Evolutionary conservation across 2,888 invertebrate species (phyloP).

Genomic region (Latheticus oryzae): DNA sequence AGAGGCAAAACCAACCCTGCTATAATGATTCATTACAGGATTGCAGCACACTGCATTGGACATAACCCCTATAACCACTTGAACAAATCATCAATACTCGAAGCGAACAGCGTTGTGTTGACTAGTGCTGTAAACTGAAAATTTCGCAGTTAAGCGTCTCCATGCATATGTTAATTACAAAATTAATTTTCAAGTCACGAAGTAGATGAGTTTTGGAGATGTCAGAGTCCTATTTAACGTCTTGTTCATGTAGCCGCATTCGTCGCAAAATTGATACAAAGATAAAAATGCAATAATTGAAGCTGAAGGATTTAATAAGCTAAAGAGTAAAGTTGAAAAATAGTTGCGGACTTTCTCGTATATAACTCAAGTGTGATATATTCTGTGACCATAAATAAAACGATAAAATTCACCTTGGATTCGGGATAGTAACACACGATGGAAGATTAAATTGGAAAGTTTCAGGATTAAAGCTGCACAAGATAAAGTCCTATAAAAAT

Average conservation of each 20-base stretch:
- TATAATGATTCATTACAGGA: slow-evolving; percentile 26
- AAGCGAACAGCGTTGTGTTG: too few species aligned
- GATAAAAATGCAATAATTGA: slow-evolving; percentile 27
- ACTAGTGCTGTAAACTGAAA: slow-evolving; percentile 14
- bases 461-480: slow-evolving; percentile 33
- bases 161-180: slow-evolving; percentile 37
- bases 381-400: slow-evolving; percentile 31
- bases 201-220: slow-evolving; percentile 30
- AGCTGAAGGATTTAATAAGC: slow-evolving; percentile 9
- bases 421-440: slow-evolving; percentile 16
- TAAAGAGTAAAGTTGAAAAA: too few species aligned
- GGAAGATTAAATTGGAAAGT: slow-evolving; percentile 34
- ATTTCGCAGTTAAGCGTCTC: slow-evolving; percentile 22
- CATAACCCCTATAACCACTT: slow-evolving; percentile 3
- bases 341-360: too few species aligned
- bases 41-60: slow-evolving; percentile 24
- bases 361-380: slow-evolving; percentile 32
- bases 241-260: slow-evolving; percentile 2
- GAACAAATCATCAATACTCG: slow-evolving; percentile 19
- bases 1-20: slow-evolving; percentile 17
- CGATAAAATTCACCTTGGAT: slow-evolving; percentile 40
- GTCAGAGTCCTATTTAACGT: slow-evolving; percentile 7
- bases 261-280: slow-evolving; percentile 12
- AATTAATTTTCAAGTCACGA: slow-evolving; percentile 39
- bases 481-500: slow-evolving; percentile 29